Base-by-base conservation (phyloP, 2,113 vertebrate species). In the Balaenoptera acutorostrata region DNA sequence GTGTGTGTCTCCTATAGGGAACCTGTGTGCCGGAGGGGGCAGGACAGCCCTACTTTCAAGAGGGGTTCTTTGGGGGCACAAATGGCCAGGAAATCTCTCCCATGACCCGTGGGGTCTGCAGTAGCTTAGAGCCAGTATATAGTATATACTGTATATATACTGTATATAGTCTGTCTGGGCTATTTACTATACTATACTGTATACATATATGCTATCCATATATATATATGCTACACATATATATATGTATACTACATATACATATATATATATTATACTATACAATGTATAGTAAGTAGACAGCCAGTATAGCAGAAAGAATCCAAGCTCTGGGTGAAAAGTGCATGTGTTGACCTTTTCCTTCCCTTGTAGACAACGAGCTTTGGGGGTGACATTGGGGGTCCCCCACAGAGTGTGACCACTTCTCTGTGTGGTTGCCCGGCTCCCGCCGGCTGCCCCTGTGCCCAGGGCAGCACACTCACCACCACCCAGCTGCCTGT, bases 401-500 rank as follows among this genome's bases (percentile, higher is more conserved):
- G 33, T 17, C 25, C 25, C 7, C 18, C 7, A 1, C 0, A 21
- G 59, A 29, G 23, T 3, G 10, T 31, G 12, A 2, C 7, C 23
- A 1, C 61, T 41, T 41, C 61, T 41, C 68, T 61, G 27, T 15
- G 59, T 12, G 1, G 2, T 11, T 20, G 25, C 11, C 14, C 36
- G 0, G 2, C 33, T 55, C 27, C 52, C 39, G 15, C 36, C 41
- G 8, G 36, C 81, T 63, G n/a, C 14, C 39, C 20, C 44, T 12
- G 8, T n/a, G 17, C 15, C 33, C 0, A 17, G 57, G 74, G 41
- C 10, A 13, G 11, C n/a, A 57, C 80, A 8, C 29, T 21, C 0
- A 2, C 14, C 2, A 0, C 8, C 2, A 0, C 36, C n/a, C 18
- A 4, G 57, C 20, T 27, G 33, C 29, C 77, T 2, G 2, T 36